phyloP scores from a whole-genome alignment of 2,888 invertebrate genomes.

The Hedya salicella region DNA sequence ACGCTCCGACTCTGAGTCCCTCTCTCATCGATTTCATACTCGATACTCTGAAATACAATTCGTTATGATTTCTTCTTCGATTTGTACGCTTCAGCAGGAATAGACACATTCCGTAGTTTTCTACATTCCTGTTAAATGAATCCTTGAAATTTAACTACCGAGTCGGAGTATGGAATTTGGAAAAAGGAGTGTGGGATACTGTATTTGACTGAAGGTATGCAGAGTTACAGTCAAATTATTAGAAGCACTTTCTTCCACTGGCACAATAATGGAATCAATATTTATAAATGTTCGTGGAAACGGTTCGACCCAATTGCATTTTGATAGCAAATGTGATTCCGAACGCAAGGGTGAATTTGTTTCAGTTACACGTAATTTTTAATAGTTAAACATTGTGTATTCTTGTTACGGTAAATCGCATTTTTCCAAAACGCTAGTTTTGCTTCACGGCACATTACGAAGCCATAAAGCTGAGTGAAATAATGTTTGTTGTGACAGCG shows the following conservation, averaged over 20 bases:
- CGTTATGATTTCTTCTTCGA: conserved; percentile 29
- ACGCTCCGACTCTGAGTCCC: conserved; percentile 65
- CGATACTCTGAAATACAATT: conserved; percentile 47
- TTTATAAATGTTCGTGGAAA: neutral
- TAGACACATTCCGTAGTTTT: conserved; percentile 20
- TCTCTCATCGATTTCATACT: conserved; percentile 70
- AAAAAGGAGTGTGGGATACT: neutral
- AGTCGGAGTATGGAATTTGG: neutral
- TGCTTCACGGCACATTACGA: conserved; percentile 77
- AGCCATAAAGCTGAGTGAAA: conserved; percentile 80
- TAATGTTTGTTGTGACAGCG: conserved; percentile 83
- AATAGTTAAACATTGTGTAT: conserved; percentile 57
- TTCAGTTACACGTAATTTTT: conserved; percentile 22
- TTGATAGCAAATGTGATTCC: neutral
- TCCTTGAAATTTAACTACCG: conserved; percentile 1
- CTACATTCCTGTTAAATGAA: conserved; percentile 12
- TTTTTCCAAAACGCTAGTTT: conserved; percentile 69
- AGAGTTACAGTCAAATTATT: neutral
- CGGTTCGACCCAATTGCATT: neutral
- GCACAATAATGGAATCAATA: neutral
- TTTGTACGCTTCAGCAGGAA: conserved; percentile 11
- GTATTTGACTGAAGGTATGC: neutral
- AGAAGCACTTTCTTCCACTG: neutral
- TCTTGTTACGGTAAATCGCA: conserved; percentile 67
- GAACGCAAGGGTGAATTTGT: conserved; percentile 14